phyloP scores from a whole-genome alignment of 2,113 vertebrate genomes.

The Calonectris borealis region DNA sequence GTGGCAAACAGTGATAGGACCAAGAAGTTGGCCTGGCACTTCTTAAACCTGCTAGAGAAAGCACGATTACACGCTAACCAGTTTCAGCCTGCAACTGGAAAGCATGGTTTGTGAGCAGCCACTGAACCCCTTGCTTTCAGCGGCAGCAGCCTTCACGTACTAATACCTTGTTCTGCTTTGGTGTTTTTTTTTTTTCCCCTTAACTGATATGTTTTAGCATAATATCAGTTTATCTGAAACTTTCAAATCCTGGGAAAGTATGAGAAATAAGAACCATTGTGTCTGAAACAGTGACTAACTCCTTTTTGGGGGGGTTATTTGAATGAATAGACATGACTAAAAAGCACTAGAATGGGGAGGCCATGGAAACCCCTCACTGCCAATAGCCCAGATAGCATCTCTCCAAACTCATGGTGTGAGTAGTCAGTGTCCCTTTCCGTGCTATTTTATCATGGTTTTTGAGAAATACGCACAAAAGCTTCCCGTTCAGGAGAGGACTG shows the following conservation, averaged over 20 bases:
- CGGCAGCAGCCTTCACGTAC: background rate
- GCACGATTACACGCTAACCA: accelerated
- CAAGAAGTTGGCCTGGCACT: background rate
- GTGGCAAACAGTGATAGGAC: background rate
- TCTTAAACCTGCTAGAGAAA: background rate
- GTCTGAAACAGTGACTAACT: background rate
- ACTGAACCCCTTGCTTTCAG: background rate
- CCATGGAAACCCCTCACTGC: background rate
- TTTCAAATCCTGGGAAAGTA: background rate
- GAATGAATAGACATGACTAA: background rate
- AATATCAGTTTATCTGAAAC: background rate
- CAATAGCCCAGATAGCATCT: background rate
- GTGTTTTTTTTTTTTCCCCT: background rate
- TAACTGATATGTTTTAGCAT: background rate
- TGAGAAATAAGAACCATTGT: background rate
- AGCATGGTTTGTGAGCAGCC: background rate
- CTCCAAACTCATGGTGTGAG: background rate
- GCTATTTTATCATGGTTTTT: background rate
- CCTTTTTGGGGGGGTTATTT: background rate
- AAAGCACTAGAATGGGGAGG: background rate
- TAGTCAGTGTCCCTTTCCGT: accelerated
- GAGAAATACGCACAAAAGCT: background rate
- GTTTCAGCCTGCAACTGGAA: background rate
- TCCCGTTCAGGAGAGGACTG: background rate
- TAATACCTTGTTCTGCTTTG: background rate